phyloP scores from a whole-genome alignment of 2,797 vertebrate genomes.

The Onychomys arenicola region DNA sequence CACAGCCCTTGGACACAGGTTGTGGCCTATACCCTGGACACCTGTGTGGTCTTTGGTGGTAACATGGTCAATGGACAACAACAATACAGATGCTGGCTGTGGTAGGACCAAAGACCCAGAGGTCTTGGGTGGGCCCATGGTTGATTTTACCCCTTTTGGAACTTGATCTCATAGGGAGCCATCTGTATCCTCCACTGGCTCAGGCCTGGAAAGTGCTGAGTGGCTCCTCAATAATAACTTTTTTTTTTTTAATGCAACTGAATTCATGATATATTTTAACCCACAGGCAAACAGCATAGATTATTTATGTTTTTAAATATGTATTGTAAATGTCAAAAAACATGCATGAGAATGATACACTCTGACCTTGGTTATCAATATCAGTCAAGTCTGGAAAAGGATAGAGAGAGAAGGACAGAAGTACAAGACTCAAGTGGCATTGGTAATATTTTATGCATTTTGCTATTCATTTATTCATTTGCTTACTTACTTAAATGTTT shows the following conservation, averaged over 20 bases:
- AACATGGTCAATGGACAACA: background rate
- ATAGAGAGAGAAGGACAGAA: background rate
- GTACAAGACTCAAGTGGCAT: background rate
- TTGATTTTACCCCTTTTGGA: background rate
- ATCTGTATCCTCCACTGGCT: background rate
- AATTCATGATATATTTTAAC: conserved; percentile 14
- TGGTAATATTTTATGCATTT: background rate
- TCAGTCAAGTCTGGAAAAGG: background rate
- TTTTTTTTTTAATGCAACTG: background rate
- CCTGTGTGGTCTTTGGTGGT: background rate
- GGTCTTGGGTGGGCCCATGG: background rate
- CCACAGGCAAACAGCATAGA: background rate
- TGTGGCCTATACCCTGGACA: background rate
- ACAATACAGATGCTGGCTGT: background rate
- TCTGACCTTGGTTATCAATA: background rate
- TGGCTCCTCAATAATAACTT: background rate
- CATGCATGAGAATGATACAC: background rate
- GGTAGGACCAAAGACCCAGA: background rate
- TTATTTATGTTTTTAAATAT: background rate
- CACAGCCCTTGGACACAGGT: background rate
- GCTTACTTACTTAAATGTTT: background rate
- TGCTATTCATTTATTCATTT: background rate
- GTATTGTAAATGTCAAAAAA: background rate
- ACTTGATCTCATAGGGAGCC: background rate
- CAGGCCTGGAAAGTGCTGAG: background rate